phyloP scores from a whole-genome alignment of 2,113 vertebrate genomes.

The Rallus limicola region DNA sequence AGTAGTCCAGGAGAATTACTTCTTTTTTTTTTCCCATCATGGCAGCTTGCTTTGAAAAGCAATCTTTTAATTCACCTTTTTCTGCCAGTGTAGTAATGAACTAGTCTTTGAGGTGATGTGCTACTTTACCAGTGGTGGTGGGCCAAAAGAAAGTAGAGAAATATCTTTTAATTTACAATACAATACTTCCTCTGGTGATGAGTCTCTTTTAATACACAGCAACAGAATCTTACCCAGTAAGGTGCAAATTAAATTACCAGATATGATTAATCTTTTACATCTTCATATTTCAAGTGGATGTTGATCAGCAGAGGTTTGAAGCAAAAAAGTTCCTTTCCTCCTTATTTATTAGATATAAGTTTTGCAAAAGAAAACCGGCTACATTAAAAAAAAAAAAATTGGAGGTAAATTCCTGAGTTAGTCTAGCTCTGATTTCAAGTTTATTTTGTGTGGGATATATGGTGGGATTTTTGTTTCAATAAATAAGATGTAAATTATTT shows the following conservation, averaged over 20 bases:
- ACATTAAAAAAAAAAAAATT: not conserved
- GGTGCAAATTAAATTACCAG: not conserved
- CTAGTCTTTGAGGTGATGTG: not conserved
- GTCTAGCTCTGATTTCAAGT: not conserved
- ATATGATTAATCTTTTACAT: not conserved
- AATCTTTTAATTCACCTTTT: not conserved
- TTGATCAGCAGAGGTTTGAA: not conserved
- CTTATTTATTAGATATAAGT: not conserved
- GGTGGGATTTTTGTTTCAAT: not conserved
- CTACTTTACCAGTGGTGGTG: not conserved
- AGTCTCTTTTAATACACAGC: not conserved
- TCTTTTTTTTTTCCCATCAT: not conserved
- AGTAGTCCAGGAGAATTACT: not conserved
- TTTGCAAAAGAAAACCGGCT: not conserved
- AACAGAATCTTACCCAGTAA: not conserved
- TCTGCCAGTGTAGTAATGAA: not conserved
- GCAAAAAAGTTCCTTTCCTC: not conserved
- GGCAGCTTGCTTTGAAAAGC: not conserved
- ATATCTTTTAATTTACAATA: not conserved
- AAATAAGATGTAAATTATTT: not conserved
- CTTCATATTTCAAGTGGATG: not conserved
- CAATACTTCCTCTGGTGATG: not conserved
- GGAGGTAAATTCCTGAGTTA: not conserved
- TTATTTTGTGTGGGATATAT: not conserved
- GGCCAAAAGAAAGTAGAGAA: not conserved